These are phyloP conservation scores for Siniperca scherzeri DNA, from an alignment of 2,797 vertebrate genomes.

Conservation along the genomic window DNA sequence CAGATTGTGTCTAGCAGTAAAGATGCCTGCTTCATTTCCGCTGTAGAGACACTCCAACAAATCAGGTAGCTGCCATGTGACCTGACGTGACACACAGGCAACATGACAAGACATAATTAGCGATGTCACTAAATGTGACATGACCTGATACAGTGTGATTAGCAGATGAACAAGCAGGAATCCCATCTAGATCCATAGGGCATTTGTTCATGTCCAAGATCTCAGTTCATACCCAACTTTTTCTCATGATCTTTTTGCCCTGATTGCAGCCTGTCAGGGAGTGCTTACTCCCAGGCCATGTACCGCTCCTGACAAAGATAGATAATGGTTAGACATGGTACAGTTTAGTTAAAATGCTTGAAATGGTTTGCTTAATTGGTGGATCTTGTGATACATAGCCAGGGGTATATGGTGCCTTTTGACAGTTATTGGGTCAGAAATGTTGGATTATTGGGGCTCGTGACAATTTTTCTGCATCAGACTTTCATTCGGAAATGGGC, in stretches of 20 bases:
- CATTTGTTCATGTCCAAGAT: neutral
- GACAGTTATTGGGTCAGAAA: too few species aligned
- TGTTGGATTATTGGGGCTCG: neutral
- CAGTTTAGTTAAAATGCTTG: neutral
- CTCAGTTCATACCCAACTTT: neutral
- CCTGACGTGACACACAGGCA: neutral
- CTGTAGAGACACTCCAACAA: conserved; percentile 96
- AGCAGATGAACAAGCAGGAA: neutral
- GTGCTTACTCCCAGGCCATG: neutral
- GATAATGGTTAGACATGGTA: neutral
- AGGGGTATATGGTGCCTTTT: neutral
- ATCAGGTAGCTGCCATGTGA: conserved; percentile 89
- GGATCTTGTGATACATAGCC: neutral
- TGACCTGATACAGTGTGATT: neutral
- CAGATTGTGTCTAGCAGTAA: conserved; percentile 93
- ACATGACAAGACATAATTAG: neutral
- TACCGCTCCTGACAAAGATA: too few species aligned
- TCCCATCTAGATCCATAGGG: neutral
- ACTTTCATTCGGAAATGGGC: neutral
- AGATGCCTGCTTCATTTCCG: conserved; percentile 93
- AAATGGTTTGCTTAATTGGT: too few species aligned
- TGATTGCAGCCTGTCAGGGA: neutral
- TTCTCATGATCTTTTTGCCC: neutral
- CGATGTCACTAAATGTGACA: neutral
- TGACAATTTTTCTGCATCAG: neutral